A percentile compares a stretch with the other conserved stretches of the same genome.
These are phyloP conservation scores for Dysdera silvatica DNA, from an alignment of 1,140 invertebrate species.

Conservation along the genomic window DNA sequence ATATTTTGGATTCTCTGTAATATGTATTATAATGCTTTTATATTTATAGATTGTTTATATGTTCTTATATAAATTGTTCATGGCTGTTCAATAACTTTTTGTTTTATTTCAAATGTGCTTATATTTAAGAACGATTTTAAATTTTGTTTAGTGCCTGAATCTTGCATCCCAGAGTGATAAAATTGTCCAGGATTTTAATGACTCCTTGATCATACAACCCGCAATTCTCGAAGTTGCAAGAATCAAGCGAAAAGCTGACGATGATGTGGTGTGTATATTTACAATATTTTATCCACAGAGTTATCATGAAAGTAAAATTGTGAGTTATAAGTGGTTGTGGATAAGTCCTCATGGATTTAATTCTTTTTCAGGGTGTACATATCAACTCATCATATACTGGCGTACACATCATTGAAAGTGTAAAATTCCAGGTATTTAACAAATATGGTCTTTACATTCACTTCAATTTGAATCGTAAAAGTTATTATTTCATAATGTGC, in stretches of 20 bases:
- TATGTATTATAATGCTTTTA: neutral
- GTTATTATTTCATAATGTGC: neutral
- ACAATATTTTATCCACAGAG: neutral
- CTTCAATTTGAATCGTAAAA: neutral
- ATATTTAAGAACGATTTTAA: neutral
- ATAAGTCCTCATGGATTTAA: no score
- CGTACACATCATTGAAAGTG: constrained; percentile 72
- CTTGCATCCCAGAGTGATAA: constrained; percentile 71
- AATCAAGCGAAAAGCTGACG: constrained; percentile 69
- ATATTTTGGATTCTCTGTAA: no score
- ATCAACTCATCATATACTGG: constrained; percentile 76
- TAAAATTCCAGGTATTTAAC: constrained; percentile 62
- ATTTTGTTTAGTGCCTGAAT: constrained; percentile 51
- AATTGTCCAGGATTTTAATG: constrained; percentile 75
- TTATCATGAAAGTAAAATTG: neutral
- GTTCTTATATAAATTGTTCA: neutral
- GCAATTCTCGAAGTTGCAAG: constrained; percentile 75
- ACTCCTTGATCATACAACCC: constrained; percentile 80
- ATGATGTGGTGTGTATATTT: constrained; percentile 53
- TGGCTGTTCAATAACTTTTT: neutral
- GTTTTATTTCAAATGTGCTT: neutral
- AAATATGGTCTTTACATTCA: neutral
- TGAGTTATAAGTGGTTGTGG: no score
- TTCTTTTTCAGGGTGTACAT: constrained; percentile 58
- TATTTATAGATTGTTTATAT: neutral